Conservation (phyloP, 1,140 invertebrate species). For the Psilanteris sp. region DNA sequence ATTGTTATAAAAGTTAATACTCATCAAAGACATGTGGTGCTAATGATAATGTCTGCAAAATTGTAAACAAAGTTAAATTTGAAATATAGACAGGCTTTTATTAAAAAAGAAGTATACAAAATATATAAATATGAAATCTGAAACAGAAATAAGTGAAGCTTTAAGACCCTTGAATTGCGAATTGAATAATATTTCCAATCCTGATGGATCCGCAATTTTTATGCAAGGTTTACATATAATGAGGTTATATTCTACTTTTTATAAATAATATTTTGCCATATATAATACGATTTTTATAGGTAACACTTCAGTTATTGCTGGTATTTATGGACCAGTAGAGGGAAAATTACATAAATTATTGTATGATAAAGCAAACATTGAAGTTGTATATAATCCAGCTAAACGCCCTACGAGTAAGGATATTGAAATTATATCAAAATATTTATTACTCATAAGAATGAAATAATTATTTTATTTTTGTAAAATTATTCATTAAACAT, state of each 20-base stretch:
- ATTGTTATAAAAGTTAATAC: too few relatives aligned
- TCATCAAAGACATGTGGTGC: too few relatives aligned
- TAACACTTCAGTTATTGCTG: constrained; percentile 87
- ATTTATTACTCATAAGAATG: not conserved
- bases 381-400: constrained; percentile 88
- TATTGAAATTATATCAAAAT: constrained; percentile 10
- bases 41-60: too few relatives aligned
- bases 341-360: constrained; percentile 87
- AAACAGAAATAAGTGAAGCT: constrained; percentile 7
- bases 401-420: constrained; percentile 85
- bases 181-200: constrained; percentile 51
- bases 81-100: too few relatives aligned
- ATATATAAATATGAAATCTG: constrained; percentile 33
- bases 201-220: constrained; percentile 54
- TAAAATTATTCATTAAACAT: too few relatives aligned
- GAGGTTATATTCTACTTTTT: too few relatives aligned
- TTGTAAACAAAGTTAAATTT: too few relatives aligned
- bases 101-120: too few relatives aligned
- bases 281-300: constrained; percentile 80
- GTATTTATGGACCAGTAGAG: constrained; percentile 92
- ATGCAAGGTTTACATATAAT: constrained; percentile 60
- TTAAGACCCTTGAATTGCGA: constrained; percentile 46
- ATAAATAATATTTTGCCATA: too few relatives aligned
- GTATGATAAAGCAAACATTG: constrained; percentile 88
- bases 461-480: not conserved